Conservation (phyloP, 2,888 invertebrate species). For the Peribatodes rhomboidaria region DNA sequence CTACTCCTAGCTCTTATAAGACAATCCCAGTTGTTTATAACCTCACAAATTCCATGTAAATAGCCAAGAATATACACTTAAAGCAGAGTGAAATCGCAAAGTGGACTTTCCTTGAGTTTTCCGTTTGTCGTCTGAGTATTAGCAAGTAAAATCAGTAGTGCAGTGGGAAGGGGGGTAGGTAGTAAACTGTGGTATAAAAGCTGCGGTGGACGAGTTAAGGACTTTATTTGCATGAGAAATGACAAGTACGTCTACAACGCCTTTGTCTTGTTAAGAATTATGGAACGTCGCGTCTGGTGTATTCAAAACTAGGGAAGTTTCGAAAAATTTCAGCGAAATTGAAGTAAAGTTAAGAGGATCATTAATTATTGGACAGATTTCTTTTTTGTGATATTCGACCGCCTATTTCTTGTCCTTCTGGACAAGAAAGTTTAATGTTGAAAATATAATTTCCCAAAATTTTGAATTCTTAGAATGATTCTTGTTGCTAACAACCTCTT, state of each 20-base stretch:
- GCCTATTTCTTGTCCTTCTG: too few relatives aligned
- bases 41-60: neutral
- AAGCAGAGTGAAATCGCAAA: slow-evolving; percentile 10
- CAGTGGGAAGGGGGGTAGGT: slow-evolving; percentile 20
- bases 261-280: neutral
- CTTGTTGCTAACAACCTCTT: too few relatives aligned
- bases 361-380: too few relatives aligned
- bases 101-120: slow-evolving; percentile 3
- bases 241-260: slow-evolving; percentile 3
- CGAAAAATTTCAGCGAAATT: too few relatives aligned
- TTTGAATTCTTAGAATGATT: too few relatives aligned
- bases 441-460: too few relatives aligned
- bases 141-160: slow-evolving; percentile 39
- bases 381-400: too few relatives aligned
- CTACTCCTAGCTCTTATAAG: too few relatives aligned
- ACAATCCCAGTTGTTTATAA: neutral
- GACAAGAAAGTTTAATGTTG: too few relatives aligned
- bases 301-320: neutral
- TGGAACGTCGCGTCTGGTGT: neutral
- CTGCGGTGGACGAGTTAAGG: slow-evolving; percentile 4
- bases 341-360: too few relatives aligned
- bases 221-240: slow-evolving; percentile 15
- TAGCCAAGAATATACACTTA: neutral
- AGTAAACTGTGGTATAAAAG: slow-evolving; percentile 14
- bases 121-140: slow-evolving; percentile 23